These are phyloP conservation scores for Agrilus planipennis DNA, from an alignment of 1,140 invertebrate genomes.

Conservation along the genomic window DNA sequence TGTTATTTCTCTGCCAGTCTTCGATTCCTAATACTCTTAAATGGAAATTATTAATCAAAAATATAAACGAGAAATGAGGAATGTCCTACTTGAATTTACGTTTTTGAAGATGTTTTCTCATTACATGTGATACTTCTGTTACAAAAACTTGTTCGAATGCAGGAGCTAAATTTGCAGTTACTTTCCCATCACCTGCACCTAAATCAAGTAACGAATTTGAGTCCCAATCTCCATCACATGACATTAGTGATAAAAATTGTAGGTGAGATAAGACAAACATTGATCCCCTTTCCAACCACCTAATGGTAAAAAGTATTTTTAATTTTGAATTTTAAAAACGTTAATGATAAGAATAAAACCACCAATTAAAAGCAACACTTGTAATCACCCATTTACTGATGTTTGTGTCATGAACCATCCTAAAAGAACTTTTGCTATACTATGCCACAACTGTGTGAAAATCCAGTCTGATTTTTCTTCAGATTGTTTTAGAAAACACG, in stretches of 20 bases:
- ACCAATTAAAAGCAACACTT: too few relatives aligned
- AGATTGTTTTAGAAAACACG: slow-evolving; percentile 55
- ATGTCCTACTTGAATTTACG: slow-evolving; percentile 61
- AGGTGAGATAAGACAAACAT: slow-evolving; percentile 83
- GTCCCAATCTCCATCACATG: slow-evolving; percentile 26
- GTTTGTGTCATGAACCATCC: slow-evolving; percentile 69
- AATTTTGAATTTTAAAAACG: too few relatives aligned
- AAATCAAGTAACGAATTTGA: slow-evolving; percentile 62
- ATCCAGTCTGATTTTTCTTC: slow-evolving; percentile 62
- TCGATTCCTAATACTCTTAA: slow-evolving; percentile 65
- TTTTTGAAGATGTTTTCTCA: slow-evolving; percentile 58
- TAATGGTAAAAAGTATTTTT: too few relatives aligned
- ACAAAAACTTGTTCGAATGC: slow-evolving; percentile 64
- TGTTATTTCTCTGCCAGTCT: slow-evolving; percentile 49
- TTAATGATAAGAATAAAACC: too few relatives aligned
- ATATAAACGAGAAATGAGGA: not conserved
- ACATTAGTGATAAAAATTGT: slow-evolving; percentile 54
- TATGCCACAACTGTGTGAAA: slow-evolving; percentile 65
- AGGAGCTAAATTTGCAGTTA: slow-evolving; percentile 61
- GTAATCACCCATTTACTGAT: slow-evolving; percentile 69
- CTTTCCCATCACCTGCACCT: slow-evolving; percentile 84
- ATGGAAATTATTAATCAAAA: slow-evolving; percentile 15
- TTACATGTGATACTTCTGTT: slow-evolving; percentile 77
- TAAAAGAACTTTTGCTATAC: slow-evolving; percentile 54
- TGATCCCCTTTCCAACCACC: slow-evolving; percentile 72